Evolutionary conservation across 2,888 invertebrate genomes (phyloP).

Genomic region (Lasius fuliginosus): DNA sequence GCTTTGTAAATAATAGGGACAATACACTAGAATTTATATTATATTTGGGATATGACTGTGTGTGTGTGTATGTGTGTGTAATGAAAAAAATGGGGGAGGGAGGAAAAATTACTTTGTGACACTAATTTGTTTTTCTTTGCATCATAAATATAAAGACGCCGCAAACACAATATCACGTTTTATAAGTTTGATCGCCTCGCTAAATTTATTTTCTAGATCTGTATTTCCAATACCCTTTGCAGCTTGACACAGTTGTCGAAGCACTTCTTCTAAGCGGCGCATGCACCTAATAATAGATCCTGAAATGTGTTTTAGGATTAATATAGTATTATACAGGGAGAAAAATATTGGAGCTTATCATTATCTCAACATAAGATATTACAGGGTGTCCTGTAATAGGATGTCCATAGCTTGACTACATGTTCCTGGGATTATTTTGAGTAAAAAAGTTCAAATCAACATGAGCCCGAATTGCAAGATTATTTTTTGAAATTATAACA

Average conservation of each 20-base stretch:
- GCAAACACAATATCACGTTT: conserved; percentile 99
- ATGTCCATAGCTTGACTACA: too few relatives aligned
- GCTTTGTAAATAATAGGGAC: not conserved
- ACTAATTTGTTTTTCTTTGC: conserved; percentile 40
- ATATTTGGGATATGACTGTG: not conserved
- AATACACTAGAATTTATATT: conserved; percentile 30
- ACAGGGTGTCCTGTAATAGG: too few relatives aligned
- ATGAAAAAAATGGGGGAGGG: conserved; percentile 41
- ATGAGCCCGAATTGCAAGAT: too few relatives aligned
- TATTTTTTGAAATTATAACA: too few relatives aligned
- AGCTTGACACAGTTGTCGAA: conserved; percentile 98
- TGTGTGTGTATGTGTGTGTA: conserved; percentile 52
- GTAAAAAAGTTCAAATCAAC: too few relatives aligned
- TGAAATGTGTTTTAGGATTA: conserved; percentile 76
- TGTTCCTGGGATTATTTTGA: too few relatives aligned
- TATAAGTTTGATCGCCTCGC: conserved; percentile 95
- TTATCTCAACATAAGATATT: not conserved
- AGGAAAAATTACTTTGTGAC: conserved; percentile 59
- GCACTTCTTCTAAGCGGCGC: conserved; percentile 97
- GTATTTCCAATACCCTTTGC: conserved; percentile 98
- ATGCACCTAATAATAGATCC: conserved; percentile 96
- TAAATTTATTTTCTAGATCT: conserved; percentile 98
- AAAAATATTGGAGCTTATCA: conserved; percentile 12
- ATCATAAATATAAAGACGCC: conserved; percentile 97
- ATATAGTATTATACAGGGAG: conserved; percentile 5